Conservation (phyloP, 2,888 invertebrate genomes). For the Apodemia duryi region DNA sequence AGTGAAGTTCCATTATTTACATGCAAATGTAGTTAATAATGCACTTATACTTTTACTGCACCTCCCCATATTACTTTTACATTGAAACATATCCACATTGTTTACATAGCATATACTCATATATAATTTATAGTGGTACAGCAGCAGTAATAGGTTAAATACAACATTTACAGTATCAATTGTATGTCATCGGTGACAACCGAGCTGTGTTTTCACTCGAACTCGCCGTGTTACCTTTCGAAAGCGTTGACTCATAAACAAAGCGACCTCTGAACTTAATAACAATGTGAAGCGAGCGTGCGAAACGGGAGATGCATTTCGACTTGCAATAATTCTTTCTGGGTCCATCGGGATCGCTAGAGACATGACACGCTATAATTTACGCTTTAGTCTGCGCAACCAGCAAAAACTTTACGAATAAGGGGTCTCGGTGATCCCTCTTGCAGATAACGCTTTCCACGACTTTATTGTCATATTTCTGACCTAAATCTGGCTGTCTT, state of each 20-base stretch:
- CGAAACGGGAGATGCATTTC: conserved; percentile 73
- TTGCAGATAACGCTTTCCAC: conserved; percentile 53
- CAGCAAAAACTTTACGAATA: conserved; percentile 52
- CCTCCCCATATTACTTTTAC: no score
- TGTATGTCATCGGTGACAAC: conserved; percentile 70
- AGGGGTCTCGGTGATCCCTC: conserved; percentile 29
- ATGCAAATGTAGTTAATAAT: no score
- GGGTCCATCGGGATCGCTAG: conserved; percentile 55
- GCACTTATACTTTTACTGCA: no score
- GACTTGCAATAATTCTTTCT: conserved; percentile 71
- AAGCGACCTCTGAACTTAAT: conserved; percentile 76
- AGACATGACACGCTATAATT: conserved; percentile 56
- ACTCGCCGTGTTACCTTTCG: conserved; percentile 72
- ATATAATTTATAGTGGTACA: conserved; percentile 24
- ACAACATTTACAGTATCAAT: conserved; percentile 74
- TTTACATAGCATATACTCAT: no score
- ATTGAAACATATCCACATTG: no score
- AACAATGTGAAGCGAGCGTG: conserved; percentile 75
- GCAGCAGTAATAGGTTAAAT: conserved; percentile 45
- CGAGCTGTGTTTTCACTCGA: conserved; percentile 68
- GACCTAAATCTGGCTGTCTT: conserved; percentile 58
- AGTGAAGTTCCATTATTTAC: no score
- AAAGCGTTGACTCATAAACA: conserved; percentile 75
- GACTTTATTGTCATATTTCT: conserved; percentile 55
- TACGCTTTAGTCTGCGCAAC: conserved; percentile 37